A percentile compares a stretch with the other conserved stretches of the same genome.
Evolutionary conservation across 2,797 vertebrate genomes (phyloP).

Genomic region (Sebastes matsubarae): DNA sequence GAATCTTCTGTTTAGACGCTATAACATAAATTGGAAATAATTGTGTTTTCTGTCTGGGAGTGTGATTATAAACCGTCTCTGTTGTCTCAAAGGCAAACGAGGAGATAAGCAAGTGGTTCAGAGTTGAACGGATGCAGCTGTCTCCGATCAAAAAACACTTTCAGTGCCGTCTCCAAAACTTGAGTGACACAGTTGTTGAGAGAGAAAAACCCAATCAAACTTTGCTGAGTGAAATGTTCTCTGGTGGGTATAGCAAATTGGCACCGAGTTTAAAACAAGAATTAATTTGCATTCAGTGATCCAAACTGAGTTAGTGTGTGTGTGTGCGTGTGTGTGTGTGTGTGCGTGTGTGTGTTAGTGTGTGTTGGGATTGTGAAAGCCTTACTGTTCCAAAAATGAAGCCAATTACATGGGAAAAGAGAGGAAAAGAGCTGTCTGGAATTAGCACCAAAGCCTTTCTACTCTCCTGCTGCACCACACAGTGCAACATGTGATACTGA

Average conservation of each 20-base stretch:
- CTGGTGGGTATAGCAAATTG: slow-evolving; percentile 42
- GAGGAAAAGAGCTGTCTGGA: slow-evolving; percentile 16
- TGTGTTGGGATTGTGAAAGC: slow-evolving; percentile 19
- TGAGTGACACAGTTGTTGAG: slow-evolving; percentile 28
- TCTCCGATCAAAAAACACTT: slow-evolving; percentile 16
- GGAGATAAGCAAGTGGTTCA: slow-evolving; percentile 1
- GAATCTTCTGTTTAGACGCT: neutral
- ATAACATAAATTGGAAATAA: neutral
- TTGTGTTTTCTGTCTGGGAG: neutral
- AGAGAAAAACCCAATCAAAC: slow-evolving; percentile 46
- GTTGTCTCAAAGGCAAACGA: slow-evolving; percentile 1
- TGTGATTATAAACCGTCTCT: slow-evolving; percentile 6
- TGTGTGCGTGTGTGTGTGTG: neutral
- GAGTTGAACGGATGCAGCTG: slow-evolving; percentile 21
- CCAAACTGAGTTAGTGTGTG: slow-evolving; percentile 1
- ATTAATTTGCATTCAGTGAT: slow-evolving; percentile 56
- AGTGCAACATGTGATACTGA: neutral
- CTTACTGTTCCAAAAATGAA: slow-evolving; percentile 41
- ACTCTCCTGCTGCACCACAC: neutral
- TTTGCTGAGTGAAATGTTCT: slow-evolving; percentile 11
- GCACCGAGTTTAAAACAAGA: slow-evolving; percentile 34
- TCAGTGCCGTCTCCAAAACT: slow-evolving; percentile 8
- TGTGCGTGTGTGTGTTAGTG: neutral
- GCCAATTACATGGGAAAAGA: slow-evolving; percentile 49
- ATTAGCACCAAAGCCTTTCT: neutral